These are phyloP conservation scores for Pheosia gnoma DNA, from an alignment of 2,888 invertebrate species.

Conservation along the genomic window DNA sequence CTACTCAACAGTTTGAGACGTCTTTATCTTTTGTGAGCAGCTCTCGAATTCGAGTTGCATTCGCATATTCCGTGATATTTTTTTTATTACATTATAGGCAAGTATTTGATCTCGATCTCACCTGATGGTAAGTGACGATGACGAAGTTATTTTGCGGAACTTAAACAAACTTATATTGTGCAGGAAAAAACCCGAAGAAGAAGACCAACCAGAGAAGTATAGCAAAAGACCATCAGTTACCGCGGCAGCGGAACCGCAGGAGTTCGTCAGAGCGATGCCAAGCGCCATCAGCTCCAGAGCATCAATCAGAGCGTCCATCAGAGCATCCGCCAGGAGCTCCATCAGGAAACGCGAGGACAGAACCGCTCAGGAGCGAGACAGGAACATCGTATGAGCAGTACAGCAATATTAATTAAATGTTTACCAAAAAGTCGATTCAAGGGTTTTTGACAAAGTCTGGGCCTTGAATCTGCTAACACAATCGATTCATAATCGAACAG, in stretches of 20 bases:
- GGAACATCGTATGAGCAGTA: slow-evolving; percentile 42
- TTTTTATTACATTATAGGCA: too few relatives aligned
- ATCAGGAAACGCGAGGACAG: slow-evolving; percentile 26
- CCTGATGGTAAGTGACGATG: too few relatives aligned
- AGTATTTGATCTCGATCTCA: too few relatives aligned
- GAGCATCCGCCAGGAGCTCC: slow-evolving; percentile 53
- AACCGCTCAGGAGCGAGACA: slow-evolving; percentile 30
- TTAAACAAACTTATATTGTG: slow-evolving; percentile 4
- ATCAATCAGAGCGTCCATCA: slow-evolving; percentile 66
- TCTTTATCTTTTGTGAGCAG: too few relatives aligned
- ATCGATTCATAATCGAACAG: too few relatives aligned
- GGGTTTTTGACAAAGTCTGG: neutral
- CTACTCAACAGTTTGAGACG: too few relatives aligned
- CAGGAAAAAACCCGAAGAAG: slow-evolving; percentile 54
- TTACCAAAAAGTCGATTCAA: neutral
- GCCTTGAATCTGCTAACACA: neutral
- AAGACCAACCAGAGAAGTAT: slow-evolving; percentile 57
- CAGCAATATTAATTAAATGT: neutral
- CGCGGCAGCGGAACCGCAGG: slow-evolving; percentile 46
- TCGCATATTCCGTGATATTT: neutral
- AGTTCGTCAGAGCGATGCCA: slow-evolving; percentile 64
- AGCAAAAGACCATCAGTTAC: slow-evolving; percentile 52
- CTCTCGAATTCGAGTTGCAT: too few relatives aligned
- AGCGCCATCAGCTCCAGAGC: slow-evolving; percentile 69
- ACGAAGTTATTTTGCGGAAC: too few relatives aligned